Conservation (phyloP, 2,113 vertebrate species). For the Ictalurus punctatus region DNA sequence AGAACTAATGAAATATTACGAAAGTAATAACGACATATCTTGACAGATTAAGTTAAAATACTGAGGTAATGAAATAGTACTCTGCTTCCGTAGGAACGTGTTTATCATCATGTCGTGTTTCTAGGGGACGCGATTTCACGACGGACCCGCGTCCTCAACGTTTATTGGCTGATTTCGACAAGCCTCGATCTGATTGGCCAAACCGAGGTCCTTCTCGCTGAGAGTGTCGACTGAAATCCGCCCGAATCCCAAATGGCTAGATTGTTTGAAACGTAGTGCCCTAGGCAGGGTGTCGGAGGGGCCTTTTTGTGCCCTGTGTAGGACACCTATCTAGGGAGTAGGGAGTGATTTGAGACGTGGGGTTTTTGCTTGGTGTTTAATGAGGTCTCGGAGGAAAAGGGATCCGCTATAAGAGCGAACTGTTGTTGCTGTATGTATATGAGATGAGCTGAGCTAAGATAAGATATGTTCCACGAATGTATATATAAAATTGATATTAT, state of each 20-base stretch:
- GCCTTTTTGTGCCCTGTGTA: neutral
- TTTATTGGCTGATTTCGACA: neutral
- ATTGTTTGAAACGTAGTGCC: too few species aligned
- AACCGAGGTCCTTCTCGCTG: neutral
- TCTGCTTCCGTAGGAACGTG: neutral
- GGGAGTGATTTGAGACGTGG: neutral
- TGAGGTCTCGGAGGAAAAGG: neutral
- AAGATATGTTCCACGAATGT: neutral
- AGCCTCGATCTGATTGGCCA: slow-evolving; percentile 13
- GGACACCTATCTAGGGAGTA: neutral
- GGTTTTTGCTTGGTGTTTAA: neutral
- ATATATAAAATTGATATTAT: too few species aligned
- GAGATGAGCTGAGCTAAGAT: too few species aligned
- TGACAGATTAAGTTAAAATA: too few species aligned
- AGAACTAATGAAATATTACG: neutral
- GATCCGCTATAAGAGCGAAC: neutral
- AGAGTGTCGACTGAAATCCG: neutral
- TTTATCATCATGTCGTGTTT: neutral
- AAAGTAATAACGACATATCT: too few species aligned
- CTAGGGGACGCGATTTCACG: neutral
- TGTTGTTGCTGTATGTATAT: neutral
- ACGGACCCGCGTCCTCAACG: neutral
- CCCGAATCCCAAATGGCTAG: neutral
- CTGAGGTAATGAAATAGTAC: too few species aligned
- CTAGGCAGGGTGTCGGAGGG: neutral